A percentile compares a stretch with the other conserved stretches of the same genome.
Conservation (phyloP, 2,888 invertebrate genomes). For the Zaprionus bogoriensis region DNA sequence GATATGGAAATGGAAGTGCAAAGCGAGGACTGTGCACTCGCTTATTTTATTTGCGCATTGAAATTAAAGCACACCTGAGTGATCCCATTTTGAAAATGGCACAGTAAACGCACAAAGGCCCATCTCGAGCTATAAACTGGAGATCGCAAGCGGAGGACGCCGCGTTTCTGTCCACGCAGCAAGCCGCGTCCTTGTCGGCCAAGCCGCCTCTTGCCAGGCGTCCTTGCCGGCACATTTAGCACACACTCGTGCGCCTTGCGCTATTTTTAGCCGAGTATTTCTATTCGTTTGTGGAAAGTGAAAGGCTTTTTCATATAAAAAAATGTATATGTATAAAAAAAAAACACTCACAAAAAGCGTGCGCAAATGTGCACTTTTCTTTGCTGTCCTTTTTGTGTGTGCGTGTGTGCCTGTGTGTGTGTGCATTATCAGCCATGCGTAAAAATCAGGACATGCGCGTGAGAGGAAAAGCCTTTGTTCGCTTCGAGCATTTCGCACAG, state of each 20-base stretch:
- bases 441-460: slow-evolving; percentile 71
- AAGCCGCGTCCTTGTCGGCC: slow-evolving; percentile 24
- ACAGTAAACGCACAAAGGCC: too few species aligned
- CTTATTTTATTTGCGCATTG: too few species aligned
- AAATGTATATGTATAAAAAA: too few species aligned
- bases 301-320: too few species aligned
- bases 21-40: too few species aligned
- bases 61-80: background rate
- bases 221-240: slow-evolving; percentile 57
- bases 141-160: background rate
- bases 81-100: background rate
- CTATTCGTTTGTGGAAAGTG: slow-evolving; percentile 30
- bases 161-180: background rate
- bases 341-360: slow-evolving; percentile 47
- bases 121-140: background rate
- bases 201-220: slow-evolving; percentile 16
- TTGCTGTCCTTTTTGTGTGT: slow-evolving; percentile 34
- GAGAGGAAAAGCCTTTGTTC: slow-evolving; percentile 58
- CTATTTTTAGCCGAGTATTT: slow-evolving; percentile 24
- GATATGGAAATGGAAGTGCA: slow-evolving; percentile 1
- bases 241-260: slow-evolving; percentile 35
- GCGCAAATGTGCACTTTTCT: slow-evolving; percentile 62
- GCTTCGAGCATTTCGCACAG: slow-evolving; percentile 30
- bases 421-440: slow-evolving; percentile 70
- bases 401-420: slow-evolving; percentile 18